phyloP scores from a whole-genome alignment of 2,888 invertebrate genomes.

The Callyntrura guangdongensis region DNA sequence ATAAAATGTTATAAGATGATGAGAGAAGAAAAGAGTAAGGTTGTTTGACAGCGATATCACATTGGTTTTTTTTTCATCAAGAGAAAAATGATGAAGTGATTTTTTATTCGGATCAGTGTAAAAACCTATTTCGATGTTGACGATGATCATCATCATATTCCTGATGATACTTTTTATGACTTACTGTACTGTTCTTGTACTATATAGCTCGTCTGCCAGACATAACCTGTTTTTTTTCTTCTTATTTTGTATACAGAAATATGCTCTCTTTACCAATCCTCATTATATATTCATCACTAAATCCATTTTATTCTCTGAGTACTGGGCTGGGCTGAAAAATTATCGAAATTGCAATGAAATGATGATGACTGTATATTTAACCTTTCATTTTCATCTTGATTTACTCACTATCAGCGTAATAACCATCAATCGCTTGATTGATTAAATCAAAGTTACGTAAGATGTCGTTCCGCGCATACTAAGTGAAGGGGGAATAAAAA shows the following conservation, averaged over 20 bases:
- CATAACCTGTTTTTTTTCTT: neutral
- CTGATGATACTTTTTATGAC: neutral
- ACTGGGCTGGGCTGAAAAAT: conserved; percentile 63
- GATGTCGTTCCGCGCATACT: neutral
- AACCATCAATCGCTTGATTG: conserved; percentile 49
- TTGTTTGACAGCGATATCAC: conserved; percentile 62
- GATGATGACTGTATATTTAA: conserved; percentile 33
- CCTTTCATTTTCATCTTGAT: conserved; percentile 32
- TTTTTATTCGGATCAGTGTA: conserved; percentile 64
- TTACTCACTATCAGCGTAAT: conserved; percentile 15
- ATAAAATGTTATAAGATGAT: conserved; percentile 34
- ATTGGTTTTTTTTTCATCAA: conserved; percentile 68
- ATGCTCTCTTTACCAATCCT: conserved; percentile 28
- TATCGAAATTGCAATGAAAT: conserved; percentile 54
- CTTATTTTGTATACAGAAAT: neutral
- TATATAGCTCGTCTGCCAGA: neutral
- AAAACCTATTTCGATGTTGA: conserved; percentile 28
- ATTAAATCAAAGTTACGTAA: conserved; percentile 64
- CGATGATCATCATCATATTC: conserved; percentile 16
- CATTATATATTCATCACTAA: conserved; percentile 65
- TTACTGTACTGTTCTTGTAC: neutral
- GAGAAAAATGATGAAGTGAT: conserved; percentile 66
- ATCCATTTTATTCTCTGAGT: conserved; percentile 30
- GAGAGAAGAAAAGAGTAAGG: neutral
- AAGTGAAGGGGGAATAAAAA: neutral